Base-by-base conservation (phyloP, 2,888 invertebrate species). In the Microplitis manilae region DNA sequence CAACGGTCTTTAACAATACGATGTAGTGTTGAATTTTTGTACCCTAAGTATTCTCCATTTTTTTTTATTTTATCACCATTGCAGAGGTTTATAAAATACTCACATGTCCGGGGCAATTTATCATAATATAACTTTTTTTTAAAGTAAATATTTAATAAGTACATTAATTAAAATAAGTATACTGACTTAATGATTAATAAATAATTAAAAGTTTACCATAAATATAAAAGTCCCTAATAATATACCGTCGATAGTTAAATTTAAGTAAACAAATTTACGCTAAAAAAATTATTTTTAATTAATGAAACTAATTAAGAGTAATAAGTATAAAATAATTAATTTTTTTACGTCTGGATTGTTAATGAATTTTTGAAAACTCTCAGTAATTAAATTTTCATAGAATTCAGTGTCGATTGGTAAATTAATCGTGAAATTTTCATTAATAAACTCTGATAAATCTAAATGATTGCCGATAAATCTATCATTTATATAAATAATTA, bases 1-100 rank as follows among this genome's bases (percentile, higher is more conserved):
- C 95, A 95, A 72, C 94, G 92, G 80, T 92, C 92, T 83, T 92
- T 92, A 13, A 94, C 94, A 69, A 95, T 92, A 76, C 95, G 87
- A 79, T 83, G 83, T 6, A 83, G 76, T 38, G 15, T 65, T 39
- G 79, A 83, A 68, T 81, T 82, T 76, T 79, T 68, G 71, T 91
- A 91, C 80, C 85, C 81, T 38, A 91, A 84, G 13, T 75, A 65
- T 38, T 62, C 73, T 20, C 79, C 82, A 75, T 77, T 74, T 39
- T 59, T 73, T 17, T 77, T 62, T 6, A 91, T 90, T 60, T 83
- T 89, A 67, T 82, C 90, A 4, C 86, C 86, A 64, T 88, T 90
- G 84, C 93, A 93, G 20, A 92, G 90, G 17, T 91, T 91, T 38
- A 93, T 85, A 83, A 94, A 94, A 82, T 92, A 92, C 73, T 91